These are phyloP conservation scores for Cavia porcellus DNA, from an alignment of 2,113 vertebrate genomes.

Conservation along the genomic window DNA sequence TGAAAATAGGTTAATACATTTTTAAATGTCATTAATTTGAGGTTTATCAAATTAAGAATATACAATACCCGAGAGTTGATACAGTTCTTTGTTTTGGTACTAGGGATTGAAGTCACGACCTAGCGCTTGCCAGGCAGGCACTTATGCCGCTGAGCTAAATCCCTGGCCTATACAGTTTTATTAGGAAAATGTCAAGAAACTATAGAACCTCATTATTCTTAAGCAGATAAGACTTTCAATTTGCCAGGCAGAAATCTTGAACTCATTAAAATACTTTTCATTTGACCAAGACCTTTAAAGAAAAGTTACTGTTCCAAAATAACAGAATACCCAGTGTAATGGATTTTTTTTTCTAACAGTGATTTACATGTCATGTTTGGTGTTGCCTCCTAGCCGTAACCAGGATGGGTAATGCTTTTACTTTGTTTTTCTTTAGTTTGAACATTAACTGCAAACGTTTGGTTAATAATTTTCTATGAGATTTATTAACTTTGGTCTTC, in stretches of 20 bases:
- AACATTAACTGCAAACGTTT: conserved; percentile 11
- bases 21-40: conserved; percentile 6
- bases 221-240: conserved; percentile 16
- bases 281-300: conserved; percentile 36
- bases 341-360: neutral
- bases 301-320: conserved; percentile 32
- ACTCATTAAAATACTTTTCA: conserved; percentile 45
- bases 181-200: neutral
- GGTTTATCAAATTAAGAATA: conserved; percentile 36
- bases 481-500: conserved; percentile 9
- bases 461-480: conserved; percentile 26
- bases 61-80: neutral
- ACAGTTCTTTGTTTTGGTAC: no score
- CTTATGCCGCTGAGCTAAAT: no score
- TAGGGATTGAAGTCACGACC: no score
- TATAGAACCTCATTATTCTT: conserved; percentile 28
- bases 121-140: no score
- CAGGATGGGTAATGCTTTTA: conserved; percentile 46
- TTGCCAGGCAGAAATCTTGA: conserved; percentile 58
- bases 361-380: neutral
- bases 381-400: neutral
- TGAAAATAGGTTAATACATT: conserved; percentile 13
- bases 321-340: neutral
- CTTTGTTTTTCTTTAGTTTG: conserved; percentile 42
- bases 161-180: neutral